Evolutionary conservation across 2,113 vertebrate species (phyloP).

Genomic region (Cyprichromis sp.): DNA sequence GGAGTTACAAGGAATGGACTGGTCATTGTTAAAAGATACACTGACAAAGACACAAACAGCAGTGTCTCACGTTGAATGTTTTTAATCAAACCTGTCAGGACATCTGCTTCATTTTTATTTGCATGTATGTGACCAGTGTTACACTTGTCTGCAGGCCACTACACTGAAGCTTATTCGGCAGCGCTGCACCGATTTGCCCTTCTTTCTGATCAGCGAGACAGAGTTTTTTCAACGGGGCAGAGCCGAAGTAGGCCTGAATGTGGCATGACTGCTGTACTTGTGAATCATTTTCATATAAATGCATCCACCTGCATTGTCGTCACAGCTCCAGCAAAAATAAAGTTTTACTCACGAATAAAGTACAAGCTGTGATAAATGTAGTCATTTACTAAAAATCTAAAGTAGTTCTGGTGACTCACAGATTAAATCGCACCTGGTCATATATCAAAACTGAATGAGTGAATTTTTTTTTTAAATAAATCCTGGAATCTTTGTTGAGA

Average conservation of each 20-base stretch:
- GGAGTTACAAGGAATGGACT: neutral
- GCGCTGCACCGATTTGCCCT: neutral
- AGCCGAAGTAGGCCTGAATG: neutral
- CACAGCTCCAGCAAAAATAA: neutral
- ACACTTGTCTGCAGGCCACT: neutral
- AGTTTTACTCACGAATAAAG: neutral
- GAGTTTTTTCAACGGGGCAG: neutral
- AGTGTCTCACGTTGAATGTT: neutral
- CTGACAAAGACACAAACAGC: neutral
- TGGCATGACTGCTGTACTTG: neutral
- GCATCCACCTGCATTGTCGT: neutral
- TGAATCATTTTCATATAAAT: neutral
- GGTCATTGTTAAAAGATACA: neutral
- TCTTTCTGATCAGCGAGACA: neutral
- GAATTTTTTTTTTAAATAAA: fast-evolving
- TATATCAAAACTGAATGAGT: neutral
- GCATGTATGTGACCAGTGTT: neutral
- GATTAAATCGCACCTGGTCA: neutral
- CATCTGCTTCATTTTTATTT: neutral
- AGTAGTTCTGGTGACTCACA: neutral
- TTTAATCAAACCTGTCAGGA: neutral
- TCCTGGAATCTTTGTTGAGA: neutral
- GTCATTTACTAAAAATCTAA: neutral
- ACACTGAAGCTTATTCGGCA: neutral
- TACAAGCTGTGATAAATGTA: neutral